Base-by-base conservation (phyloP, 1,140 invertebrate species). In the Archivesica marissinica region DNA sequence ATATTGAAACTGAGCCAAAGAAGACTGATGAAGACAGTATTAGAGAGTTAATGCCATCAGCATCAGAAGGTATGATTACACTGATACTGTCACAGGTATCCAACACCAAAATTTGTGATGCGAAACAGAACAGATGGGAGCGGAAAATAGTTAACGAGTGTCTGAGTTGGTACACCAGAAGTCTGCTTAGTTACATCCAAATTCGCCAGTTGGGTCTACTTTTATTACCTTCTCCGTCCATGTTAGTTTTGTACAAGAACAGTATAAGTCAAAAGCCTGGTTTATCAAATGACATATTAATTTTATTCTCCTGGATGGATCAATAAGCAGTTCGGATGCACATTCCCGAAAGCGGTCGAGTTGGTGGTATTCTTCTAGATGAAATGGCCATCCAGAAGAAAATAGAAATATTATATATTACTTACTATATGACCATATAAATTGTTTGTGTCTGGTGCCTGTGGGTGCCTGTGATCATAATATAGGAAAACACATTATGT, bases 171-270 rank as follows among this genome's bases (percentile, higher is more conserved):
- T 59, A 78, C 35, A 44, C 75, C 23, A 50, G 64, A 23, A 78
- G 72, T 28, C 76, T 56, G 9, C 38, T 78, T 20, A 78, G 76
- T 23, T 78, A 61, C 33, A 78, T 78, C 2, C 76, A 78, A 44
- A 0, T 78, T 38, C 28, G 64, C 0, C 23, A 81, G 30, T 78
- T 35, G 2, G 75, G 75, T 23, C 13, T 78, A 1, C 23, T 78
- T 4, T 30, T 78, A 23, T 35, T 78, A 20, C 75, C 75, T 13
- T 78, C 75, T 25, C 75, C 81, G 23, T 41, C 33, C 23, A 72
- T 66, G 25, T 23, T 87, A n/a, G 15, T 84, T n/a, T 35, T 86
- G 1, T 87, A 83, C 33, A 88, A 88, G 68, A 87, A 85, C 33
- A 87, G 64, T 68, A 13, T 87, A 47, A 41, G 72, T 0, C 70